Conservation (phyloP, 2,888 invertebrate species). For the Thereva unica region DNA sequence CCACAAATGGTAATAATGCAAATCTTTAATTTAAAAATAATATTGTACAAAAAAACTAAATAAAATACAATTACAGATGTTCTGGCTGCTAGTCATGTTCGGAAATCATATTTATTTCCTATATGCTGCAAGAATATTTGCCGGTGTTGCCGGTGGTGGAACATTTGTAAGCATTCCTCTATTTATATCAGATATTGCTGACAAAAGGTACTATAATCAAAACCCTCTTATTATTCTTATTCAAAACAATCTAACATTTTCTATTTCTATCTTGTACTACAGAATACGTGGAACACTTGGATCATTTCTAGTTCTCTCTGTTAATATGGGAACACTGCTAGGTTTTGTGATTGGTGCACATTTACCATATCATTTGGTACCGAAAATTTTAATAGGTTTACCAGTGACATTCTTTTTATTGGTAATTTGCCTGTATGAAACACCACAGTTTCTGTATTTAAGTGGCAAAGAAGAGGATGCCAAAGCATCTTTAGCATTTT, state of each 20-base stretch:
- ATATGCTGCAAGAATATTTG: slow-evolving; percentile 40
- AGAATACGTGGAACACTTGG: slow-evolving; percentile 42
- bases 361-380: slow-evolving; percentile 38
- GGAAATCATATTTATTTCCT: slow-evolving; percentile 34
- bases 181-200: slow-evolving; percentile 43
- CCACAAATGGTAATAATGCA: slow-evolving; percentile 43
- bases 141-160: slow-evolving; percentile 43
- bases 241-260: background rate
- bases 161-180: slow-evolving; percentile 41
- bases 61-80: slow-evolving; percentile 28
- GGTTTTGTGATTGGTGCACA: slow-evolving; percentile 41
- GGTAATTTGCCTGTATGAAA: slow-evolving; percentile 40
- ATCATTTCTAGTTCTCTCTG: slow-evolving; percentile 36
- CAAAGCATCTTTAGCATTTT: slow-evolving; percentile 39
- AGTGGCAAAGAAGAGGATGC: slow-evolving; percentile 34
- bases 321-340: slow-evolving; percentile 39
- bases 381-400: slow-evolving; percentile 36
- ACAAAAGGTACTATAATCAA: slow-evolving; percentile 39
- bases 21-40: background rate
- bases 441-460: slow-evolving; percentile 40
- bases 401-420: slow-evolving; percentile 35
- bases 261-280: background rate
- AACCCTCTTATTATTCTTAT: background rate
- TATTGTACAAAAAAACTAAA: background rate
- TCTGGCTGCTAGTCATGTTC: slow-evolving; percentile 42